phyloP scores from a whole-genome alignment of 2,888 invertebrate genomes.

The Drosophila pseudotalamancana region DNA sequence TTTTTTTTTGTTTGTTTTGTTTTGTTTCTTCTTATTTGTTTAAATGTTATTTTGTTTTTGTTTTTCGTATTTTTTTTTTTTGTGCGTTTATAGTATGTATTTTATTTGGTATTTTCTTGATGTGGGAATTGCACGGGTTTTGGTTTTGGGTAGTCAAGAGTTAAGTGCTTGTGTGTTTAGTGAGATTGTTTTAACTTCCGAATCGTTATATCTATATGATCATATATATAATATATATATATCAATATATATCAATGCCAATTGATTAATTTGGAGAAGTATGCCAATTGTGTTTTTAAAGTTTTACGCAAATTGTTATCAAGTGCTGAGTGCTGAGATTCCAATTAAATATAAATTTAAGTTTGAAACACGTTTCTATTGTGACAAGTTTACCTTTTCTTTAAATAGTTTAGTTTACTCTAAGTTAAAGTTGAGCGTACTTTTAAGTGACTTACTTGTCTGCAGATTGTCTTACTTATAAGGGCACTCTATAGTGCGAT shows the following conservation, averaged over 20 bases:
- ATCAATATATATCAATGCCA: slow-evolving; percentile 48
- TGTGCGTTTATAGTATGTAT: slow-evolving; percentile 7
- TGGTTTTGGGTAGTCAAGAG: slow-evolving; percentile 46
- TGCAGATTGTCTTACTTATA: slow-evolving; percentile 34
- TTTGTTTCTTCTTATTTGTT: slow-evolving; percentile 23
- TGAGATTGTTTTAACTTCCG: slow-evolving; percentile 41
- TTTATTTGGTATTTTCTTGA: slow-evolving; percentile 66
- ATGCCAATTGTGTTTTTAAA: slow-evolving; percentile 65
- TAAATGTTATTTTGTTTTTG: slow-evolving; percentile 8
- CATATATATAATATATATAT: slow-evolving; percentile 26
- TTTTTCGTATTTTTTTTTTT: slow-evolving; percentile 7
- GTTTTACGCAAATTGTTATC: slow-evolving; percentile 74
- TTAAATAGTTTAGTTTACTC: slow-evolving; percentile 7
- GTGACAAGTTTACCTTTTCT: too few relatives aligned
- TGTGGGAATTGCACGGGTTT: slow-evolving; percentile 66
- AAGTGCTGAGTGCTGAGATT: slow-evolving; percentile 31
- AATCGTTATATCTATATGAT: slow-evolving; percentile 34
- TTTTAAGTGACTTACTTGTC: slow-evolving; percentile 24
- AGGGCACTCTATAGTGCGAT: slow-evolving; percentile 28
- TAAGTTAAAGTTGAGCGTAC: slow-evolving; percentile 51
- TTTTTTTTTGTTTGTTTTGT: slow-evolving; percentile 21
- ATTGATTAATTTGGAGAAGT: slow-evolving; percentile 45
- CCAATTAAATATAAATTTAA: slow-evolving; percentile 7
- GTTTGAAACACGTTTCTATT: slow-evolving; percentile 33
- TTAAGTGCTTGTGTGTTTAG: slow-evolving; percentile 49